phyloP scores from a whole-genome alignment of 1,140 invertebrate genomes.

The Drosophila nasuta region DNA sequence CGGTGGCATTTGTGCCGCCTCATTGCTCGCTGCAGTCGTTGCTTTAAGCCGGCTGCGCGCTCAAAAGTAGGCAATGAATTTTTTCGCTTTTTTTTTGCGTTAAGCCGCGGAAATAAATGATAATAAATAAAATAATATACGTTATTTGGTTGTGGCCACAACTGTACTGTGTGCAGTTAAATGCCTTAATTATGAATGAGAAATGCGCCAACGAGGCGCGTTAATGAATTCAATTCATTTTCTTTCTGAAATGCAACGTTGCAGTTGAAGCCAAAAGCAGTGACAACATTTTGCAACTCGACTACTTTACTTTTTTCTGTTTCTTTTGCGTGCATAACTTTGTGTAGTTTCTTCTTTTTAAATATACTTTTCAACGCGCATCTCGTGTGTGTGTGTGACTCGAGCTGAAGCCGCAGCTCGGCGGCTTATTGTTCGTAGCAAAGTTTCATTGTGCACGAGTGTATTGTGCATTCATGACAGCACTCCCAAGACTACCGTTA shows the following conservation, averaged over 20 bases:
- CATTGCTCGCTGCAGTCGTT: conserved; percentile 23
- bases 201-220: background rate
- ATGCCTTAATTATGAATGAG: conserved; percentile 25
- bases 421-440: conserved; percentile 51
- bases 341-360: background rate
- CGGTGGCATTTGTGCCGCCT: conserved; percentile 37
- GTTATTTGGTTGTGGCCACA: conserved; percentile 24
- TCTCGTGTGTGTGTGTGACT: conserved; percentile 10
- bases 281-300: background rate
- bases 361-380: background rate
- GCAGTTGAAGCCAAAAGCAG: background rate
- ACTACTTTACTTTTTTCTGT: conserved; percentile 16
- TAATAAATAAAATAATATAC: conserved; percentile 3
- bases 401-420: conserved; percentile 16
- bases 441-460: conserved; percentile 55
- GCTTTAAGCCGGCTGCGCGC: conserved; percentile 7
- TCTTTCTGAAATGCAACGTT: conserved; percentile 11
- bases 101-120: conserved; percentile 10
- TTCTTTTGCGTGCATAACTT: background rate
- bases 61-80: conserved; percentile 58
- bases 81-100: too few species aligned
- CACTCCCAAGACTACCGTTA: conserved; percentile 71
- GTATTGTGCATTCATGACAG: conserved; percentile 58
- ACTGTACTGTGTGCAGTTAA: background rate
- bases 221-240: conserved; percentile 27